phyloP scores from a whole-genome alignment of 2,113 vertebrate genomes.

The Clarias gariepinus region DNA sequence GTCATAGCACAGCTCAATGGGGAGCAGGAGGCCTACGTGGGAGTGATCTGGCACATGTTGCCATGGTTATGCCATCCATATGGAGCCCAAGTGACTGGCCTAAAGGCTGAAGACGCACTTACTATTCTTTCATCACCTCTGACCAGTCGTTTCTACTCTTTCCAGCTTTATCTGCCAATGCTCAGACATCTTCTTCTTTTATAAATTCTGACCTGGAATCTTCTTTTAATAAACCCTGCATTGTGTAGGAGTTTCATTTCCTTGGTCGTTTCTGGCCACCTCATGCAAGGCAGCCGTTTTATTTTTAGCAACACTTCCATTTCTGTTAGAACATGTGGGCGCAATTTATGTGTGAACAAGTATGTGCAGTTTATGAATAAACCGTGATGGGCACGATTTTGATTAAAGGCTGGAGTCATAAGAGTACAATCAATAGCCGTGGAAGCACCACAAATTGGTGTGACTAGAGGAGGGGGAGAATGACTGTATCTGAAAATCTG shows the following conservation, averaged over 20 bases:
- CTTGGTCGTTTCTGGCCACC: background rate
- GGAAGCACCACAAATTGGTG: background rate
- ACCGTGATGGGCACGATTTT: background rate
- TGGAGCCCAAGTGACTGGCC: slow-evolving; percentile 31
- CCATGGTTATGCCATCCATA: slow-evolving; percentile 58
- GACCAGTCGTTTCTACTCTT: slow-evolving; percentile 36
- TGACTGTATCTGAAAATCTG: background rate
- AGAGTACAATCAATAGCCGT: background rate
- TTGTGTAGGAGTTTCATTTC: slow-evolving; percentile 19
- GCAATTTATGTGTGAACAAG: background rate
- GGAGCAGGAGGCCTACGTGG: slow-evolving; percentile 42
- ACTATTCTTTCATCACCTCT: slow-evolving; percentile 51
- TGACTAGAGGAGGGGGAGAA: background rate
- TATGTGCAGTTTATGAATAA: slow-evolving; percentile 8
- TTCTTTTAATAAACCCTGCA: background rate
- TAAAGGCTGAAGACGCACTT: slow-evolving; percentile 50
- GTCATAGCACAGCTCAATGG: slow-evolving; percentile 33
- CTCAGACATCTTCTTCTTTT: slow-evolving; percentile 20
- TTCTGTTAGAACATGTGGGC: background rate
- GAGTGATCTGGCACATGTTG: slow-evolving; percentile 52
- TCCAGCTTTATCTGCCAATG: slow-evolving; percentile 59
- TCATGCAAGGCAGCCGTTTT: background rate
- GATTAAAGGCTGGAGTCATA: background rate
- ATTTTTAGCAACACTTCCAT: slow-evolving; percentile 1
- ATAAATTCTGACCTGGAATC: background rate